Evolutionary conservation across 2,113 vertebrate genomes (phyloP).

Genomic region (Notechis scutatus): DNA sequence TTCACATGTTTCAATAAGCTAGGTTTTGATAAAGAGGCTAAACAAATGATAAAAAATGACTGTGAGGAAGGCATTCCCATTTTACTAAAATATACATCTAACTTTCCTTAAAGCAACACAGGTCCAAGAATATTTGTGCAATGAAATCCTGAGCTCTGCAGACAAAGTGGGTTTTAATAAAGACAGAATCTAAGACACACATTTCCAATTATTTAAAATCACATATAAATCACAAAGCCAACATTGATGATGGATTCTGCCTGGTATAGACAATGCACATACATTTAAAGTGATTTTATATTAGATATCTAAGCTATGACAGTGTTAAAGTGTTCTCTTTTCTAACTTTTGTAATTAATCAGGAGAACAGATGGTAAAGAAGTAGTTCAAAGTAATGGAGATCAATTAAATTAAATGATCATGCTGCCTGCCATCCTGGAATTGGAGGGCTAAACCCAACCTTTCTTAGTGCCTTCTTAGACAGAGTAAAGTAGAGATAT

Average conservation of each 20-base stretch:
- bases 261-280: conserved; percentile 39
- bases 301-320: conserved; percentile 48
- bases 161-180: conserved; percentile 25
- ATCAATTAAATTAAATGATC: conserved; percentile 62
- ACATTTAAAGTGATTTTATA: conserved; percentile 52
- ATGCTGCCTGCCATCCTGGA: conserved; percentile 51
- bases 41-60: conserved; percentile 18
- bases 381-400: conserved; percentile 59
- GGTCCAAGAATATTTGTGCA: conserved; percentile 12
- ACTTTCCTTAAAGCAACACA: background rate
- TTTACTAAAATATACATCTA: conserved; percentile 13
- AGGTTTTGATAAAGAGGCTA: conserved; percentile 34
- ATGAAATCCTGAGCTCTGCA: conserved; percentile 22
- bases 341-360: conserved; percentile 59
- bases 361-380: conserved; percentile 63
- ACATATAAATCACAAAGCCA: conserved; percentile 30
- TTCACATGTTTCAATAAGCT: conserved; percentile 34
- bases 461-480: background rate
- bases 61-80: conserved; percentile 8
- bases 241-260: conserved; percentile 31
- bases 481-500: background rate
- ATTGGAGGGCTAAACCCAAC: background rate
- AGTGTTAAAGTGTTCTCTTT: conserved; percentile 55
- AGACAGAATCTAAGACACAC: conserved; percentile 20
- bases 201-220: conserved; percentile 34